Conservation (phyloP, 2,797 vertebrate genomes). For the Danio kyathit region DNA sequence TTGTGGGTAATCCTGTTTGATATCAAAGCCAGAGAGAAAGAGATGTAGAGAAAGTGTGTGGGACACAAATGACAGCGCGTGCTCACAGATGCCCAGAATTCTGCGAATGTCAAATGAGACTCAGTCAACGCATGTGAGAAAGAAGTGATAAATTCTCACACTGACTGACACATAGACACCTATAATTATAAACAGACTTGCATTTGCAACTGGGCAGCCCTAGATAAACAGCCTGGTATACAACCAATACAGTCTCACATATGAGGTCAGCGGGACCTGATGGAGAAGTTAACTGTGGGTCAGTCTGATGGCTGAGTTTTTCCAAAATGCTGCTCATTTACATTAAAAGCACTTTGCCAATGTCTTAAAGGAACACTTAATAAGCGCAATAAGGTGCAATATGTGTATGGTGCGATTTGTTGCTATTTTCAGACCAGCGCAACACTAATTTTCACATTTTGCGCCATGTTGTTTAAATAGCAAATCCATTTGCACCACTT, state of each 20-base stretch:
- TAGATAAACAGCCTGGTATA: constrained; percentile 2
- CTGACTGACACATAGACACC: constrained; percentile 49
- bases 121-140: constrained; percentile 4
- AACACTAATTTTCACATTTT: no score
- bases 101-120: constrained; percentile 33
- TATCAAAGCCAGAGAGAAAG: constrained; percentile 39
- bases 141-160: constrained; percentile 45
- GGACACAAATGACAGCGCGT: constrained; percentile 43
- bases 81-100: constrained; percentile 45
- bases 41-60: neutral
- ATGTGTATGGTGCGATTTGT: no score
- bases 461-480: no score
- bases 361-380: neutral
- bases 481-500: no score
- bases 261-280: constrained; percentile 13
- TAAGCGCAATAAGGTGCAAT: no score
- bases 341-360: neutral
- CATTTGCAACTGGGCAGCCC: constrained; percentile 13
- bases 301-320: constrained; percentile 3
- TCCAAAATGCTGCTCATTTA: neutral
- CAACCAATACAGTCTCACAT: neutral
- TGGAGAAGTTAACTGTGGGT: neutral
- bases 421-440: no score
- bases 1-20: constrained; percentile 52
- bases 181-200: constrained; percentile 35